Percentiles rank a stretch among this genome's conserved stretches.
Evolutionary conservation across 2,113 vertebrate genomes (phyloP).

Genomic region (Hydropotes inermis): DNA sequence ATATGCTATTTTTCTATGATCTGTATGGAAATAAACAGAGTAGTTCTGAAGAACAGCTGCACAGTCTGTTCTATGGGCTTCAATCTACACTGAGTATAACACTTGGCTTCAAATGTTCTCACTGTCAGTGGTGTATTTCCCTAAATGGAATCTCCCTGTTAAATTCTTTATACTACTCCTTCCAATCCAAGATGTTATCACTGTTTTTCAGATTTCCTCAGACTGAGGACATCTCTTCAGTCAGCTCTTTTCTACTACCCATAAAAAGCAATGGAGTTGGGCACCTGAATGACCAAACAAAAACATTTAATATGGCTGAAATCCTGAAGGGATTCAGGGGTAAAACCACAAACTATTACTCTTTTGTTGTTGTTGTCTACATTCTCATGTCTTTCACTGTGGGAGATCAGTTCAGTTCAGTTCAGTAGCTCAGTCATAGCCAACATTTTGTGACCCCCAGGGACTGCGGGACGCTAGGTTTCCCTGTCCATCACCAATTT

Average conservation of each 20-base stretch:
- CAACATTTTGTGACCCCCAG: not conserved
- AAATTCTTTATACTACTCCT: not conserved
- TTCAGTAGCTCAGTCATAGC: not conserved
- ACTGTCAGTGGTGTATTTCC: not conserved
- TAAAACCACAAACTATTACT: not conserved
- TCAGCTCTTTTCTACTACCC: not conserved
- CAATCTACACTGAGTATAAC: not conserved
- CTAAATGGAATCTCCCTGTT: not conserved
- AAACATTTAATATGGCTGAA: not conserved
- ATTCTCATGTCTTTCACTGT: not conserved
- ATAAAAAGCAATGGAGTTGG: not conserved
- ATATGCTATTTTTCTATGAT: slow-evolving; percentile 20
- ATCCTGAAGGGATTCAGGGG: not conserved
- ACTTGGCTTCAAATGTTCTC: not conserved
- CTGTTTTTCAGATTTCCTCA: not conserved
- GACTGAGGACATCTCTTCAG: not conserved
- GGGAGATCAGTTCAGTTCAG: not conserved
- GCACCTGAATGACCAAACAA: not conserved
- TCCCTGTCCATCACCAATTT: not conserved
- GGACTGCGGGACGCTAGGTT: not conserved
- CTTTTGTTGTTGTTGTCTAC: not conserved
- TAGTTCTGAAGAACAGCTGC: not conserved
- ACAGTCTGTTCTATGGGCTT: not conserved
- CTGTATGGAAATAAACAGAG: slow-evolving; percentile 24
- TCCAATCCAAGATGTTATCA: not conserved